These are phyloP conservation scores for Poecilia velifera DNA, from an alignment of 2,797 vertebrate genomes.

Conservation along the genomic window DNA sequence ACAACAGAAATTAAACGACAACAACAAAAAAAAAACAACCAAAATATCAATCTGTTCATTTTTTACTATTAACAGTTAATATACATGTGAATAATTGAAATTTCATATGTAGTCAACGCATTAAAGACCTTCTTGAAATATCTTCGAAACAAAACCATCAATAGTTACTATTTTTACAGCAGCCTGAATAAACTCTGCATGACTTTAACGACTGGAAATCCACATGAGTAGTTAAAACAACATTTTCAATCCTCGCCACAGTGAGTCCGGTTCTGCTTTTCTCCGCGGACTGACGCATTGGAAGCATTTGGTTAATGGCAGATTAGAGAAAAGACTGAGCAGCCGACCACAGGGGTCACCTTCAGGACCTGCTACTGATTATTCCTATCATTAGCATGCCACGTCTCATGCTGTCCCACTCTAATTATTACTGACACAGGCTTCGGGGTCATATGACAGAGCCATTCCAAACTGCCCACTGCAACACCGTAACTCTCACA, in stretches of 20 bases:
- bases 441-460: conserved; percentile 56
- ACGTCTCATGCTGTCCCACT: conserved; percentile 52
- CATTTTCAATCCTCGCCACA: conserved; percentile 28
- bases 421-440: conserved; percentile 60
- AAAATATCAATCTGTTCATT: not conserved
- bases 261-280: conserved; percentile 29
- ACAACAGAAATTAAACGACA: not conserved
- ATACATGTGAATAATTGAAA: not conserved
- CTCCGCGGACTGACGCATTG: conserved; percentile 45
- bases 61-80: not conserved
- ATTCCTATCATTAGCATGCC: conserved; percentile 64
- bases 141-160: not conserved
- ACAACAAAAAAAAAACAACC: not conserved
- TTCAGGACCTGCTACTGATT: conserved; percentile 70
- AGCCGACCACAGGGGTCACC: conserved; percentile 70
- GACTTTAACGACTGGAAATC: conserved; percentile 20
- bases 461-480: conserved; percentile 56
- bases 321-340: conserved; percentile 62
- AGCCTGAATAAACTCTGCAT: conserved; percentile 27
- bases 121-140: not conserved
- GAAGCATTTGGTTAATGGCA: conserved; percentile 70
- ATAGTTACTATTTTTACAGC: conserved; percentile 7
- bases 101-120: not conserved
- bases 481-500: conserved; percentile 57
- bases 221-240: conserved; percentile 36